Base-by-base conservation (phyloP, 2,888 invertebrate genomes). In the Dorcus parallelipipedus region DNA sequence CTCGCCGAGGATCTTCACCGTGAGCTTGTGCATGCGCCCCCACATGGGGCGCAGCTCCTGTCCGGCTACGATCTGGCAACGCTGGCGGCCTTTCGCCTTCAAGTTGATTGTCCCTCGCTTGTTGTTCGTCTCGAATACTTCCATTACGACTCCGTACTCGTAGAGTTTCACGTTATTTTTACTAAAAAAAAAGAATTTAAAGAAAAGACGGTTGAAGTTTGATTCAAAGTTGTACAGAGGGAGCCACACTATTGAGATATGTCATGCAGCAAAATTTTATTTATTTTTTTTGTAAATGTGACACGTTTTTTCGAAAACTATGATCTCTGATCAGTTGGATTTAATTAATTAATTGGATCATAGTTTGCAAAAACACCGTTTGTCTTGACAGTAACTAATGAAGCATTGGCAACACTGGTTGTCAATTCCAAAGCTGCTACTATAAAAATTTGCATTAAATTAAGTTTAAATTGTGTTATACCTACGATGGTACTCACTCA, bases 11-110 rank as follows among this genome's bases (percentile, higher is more conserved):
- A 91, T 86, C 72, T 82, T 81, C 0, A 91, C 88, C 64, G 82
- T 83, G 3, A 84, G 86, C 67, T 81, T 79, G 38, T 82, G 77
- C 56, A 83, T 80, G 48, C 79, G 81, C 62, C 64, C 76, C 60
- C 71, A 68, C 54, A 72, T 65, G 55, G 65, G 70, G 39, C 69
- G 68, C 14, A 73, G 73, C 38, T 76, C 72, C 26, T 80, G 78
- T 9, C 67, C 70, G 0, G 71, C 66, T 1, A 86, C 67, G 49
- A 90, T 78, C 68, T 82, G 80, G 73, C 93, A 92, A 59, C 93
- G 80, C 73, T 93, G 92, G 50, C 91, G 77, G 0, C 90, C 91
- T 70, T 86, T 86, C 0, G 91, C 91, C 76, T 85, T 82, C n/a
- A 89, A 78, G 42, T 82, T 83, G 26, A 81, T 72, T 3, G 71